Percentiles rank a stretch among this genome's conserved stretches.
These are phyloP conservation scores for Drosophila mettleri DNA, from an alignment of 2,888 invertebrate genomes.

Conservation along the genomic window DNA sequence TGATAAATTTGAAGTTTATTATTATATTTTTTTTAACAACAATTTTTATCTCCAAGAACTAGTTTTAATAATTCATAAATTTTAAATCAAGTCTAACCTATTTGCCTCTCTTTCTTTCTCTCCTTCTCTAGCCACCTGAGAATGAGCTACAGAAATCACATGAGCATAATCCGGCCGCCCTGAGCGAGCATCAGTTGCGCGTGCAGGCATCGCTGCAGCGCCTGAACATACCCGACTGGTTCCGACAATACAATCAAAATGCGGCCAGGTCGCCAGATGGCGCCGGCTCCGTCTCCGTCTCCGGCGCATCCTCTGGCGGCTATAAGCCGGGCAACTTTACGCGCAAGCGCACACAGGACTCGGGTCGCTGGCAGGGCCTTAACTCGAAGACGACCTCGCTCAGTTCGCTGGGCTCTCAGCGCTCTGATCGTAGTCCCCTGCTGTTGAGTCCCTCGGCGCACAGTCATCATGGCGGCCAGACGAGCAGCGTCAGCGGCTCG, in stretches of 20 bases:
- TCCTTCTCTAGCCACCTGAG: slow-evolving; percentile 91
- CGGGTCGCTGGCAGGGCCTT: slow-evolving; percentile 88
- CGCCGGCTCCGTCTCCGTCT: slow-evolving; percentile 19
- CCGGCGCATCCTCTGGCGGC: slow-evolving; percentile 37
- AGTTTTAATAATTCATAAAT: not conserved
- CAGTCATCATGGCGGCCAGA: slow-evolving; percentile 85
- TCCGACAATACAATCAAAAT: slow-evolving; percentile 86
- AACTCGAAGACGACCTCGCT: slow-evolving; percentile 95
- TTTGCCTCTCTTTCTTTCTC: not conserved
- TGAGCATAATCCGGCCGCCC: slow-evolving; percentile 87
- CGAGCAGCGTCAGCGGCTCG: slow-evolving; percentile 32
- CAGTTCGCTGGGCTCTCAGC: slow-evolving; percentile 88
- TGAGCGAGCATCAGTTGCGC: slow-evolving; percentile 97
- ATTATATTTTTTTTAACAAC: not conserved
- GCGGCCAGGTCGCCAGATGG: slow-evolving; percentile 73
- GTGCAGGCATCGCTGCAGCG: slow-evolving; percentile 97
- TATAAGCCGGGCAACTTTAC: slow-evolving; percentile 91
- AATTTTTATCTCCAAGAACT: not conserved
- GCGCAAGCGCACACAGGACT: slow-evolving; percentile 91
- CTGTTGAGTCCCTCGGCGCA: slow-evolving; percentile 85
- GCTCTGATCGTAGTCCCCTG: slow-evolving; percentile 85
- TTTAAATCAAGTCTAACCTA: not conserved
- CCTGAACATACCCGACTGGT: slow-evolving; percentile 98
- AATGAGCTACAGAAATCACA: slow-evolving; percentile 94
- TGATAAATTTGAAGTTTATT: not conserved